Evolutionary conservation across 1,140 invertebrate genomes (phyloP), one percentile per base, ranked within the genome.

Genomic region (Meloidogyne floridensis): DNA sequence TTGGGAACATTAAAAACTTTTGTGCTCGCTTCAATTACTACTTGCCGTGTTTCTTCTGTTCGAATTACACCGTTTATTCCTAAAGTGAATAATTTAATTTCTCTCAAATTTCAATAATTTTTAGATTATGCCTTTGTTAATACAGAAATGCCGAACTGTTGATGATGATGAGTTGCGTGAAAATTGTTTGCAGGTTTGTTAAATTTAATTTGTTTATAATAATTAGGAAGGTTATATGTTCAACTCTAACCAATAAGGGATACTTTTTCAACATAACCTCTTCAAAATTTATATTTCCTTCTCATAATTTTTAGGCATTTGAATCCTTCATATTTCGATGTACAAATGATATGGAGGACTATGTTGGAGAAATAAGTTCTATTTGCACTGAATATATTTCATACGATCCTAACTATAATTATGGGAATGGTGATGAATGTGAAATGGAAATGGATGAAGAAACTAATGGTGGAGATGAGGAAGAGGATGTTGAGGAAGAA

Each of bases 391-490:
- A 85, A 65, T 65, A 80, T 42, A 54, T 88, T 59, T 56, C 54
- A 15, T 84, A 90, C 75, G 88, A 89, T 84, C 88, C 88, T 3
- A 90, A 90, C 76, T 89, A 90, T 74, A 70, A 87, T 18, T 90
- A 90, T 72, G 87, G 84, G 70, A 84, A 84, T 32, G 87, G 89
- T 6, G 83, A 84, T 18, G 84, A 80, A 5, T 82, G 84, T 5
- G 59, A 78, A 47, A 89, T 89, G 88, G 88, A 89, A 56, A 75
- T 80, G 10, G 86, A 86, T 53, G 82, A 43, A 59, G 65, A 20
- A 51, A 13, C 10, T 42, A 13, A 43, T 43, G 13, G 95, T 47
- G 47, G 47, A 47, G 47, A 47, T 87, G 94, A 94, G 83, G 92
- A 93, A 71, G 87, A 90, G 32, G 87, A 87, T 65, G n/a, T 65